Conservation (phyloP, 2,888 invertebrate genomes). For the Pammene aurita region DNA sequence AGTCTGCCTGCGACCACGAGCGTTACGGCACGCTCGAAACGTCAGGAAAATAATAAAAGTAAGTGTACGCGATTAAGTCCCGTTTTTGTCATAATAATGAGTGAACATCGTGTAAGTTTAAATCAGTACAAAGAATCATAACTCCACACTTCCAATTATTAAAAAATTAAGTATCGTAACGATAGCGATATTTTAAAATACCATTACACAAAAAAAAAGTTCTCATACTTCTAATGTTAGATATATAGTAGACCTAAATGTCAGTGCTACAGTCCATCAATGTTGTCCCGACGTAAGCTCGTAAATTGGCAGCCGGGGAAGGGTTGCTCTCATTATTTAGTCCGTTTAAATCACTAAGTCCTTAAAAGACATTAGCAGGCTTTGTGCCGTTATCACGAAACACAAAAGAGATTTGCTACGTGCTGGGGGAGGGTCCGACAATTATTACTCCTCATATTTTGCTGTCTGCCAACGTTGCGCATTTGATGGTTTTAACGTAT, state of each 20-base stretch:
- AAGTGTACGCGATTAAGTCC: no score
- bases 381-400: conserved; percentile 80
- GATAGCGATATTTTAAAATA: no score
- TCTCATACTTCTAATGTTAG: not conserved
- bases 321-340: conserved; percentile 82
- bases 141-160: no score
- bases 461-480: conserved; percentile 45
- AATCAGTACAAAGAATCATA: no score
- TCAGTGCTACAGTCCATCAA: conserved; percentile 16
- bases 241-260: not conserved
- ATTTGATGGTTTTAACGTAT: conserved; percentile 24
- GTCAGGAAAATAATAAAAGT: no score
- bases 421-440: conserved; percentile 63
- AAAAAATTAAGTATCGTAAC: no score
- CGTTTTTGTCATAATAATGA: no score
- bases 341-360: conserved; percentile 84
- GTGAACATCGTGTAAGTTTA: no score
- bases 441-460: conserved; percentile 67
- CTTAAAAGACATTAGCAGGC: conserved; percentile 83
- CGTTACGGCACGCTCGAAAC: no score
- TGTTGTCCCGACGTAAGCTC: conserved; percentile 62
- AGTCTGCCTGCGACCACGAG: no score
- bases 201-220: no score
- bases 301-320: conserved; percentile 71
- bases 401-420: conserved; percentile 80